These are phyloP conservation scores for Drosophila littoralis DNA, from an alignment of 1,140 invertebrate species.

Conservation along the genomic window DNA sequence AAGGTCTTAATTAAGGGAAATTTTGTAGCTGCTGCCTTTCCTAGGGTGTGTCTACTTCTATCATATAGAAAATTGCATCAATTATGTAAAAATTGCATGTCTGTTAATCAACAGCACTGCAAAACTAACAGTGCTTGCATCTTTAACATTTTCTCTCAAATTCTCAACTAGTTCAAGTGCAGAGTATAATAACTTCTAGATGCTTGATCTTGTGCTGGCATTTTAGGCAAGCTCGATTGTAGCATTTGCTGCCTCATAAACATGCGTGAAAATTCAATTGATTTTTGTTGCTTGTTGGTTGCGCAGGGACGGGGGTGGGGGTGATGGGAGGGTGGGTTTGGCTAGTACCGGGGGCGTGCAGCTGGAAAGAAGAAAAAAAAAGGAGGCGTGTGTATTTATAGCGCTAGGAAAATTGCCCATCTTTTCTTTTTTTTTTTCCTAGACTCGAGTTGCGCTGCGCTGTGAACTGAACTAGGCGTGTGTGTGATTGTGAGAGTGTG, in stretches of 20 bases:
- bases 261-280: constrained; percentile 81
- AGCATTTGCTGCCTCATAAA: constrained; percentile 53
- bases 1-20: no score
- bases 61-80: no score
- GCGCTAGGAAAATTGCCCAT: constrained; percentile 62
- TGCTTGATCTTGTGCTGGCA: not conserved
- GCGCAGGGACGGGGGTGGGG: not conserved
- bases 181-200: no score
- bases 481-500: constrained; percentile 16
- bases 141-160: not conserved
- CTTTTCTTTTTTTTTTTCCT: constrained; percentile 12
- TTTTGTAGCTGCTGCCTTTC: no score
- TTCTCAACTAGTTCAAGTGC: not conserved
- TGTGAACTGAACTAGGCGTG: constrained; percentile 15
- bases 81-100: no score
- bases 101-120: no score
- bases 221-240: constrained; percentile 21
- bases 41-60: no score
- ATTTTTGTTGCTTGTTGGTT: constrained; percentile 48
- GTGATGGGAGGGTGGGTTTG: not conserved
- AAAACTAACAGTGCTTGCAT: no score
- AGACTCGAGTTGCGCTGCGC: constrained; percentile 24
- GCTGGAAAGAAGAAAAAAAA: constrained; percentile 16
- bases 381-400: constrained; percentile 62
- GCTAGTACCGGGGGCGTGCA: constrained; percentile 7